Evolutionary conservation across 1,140 invertebrate genomes (phyloP).

Genomic region (Lutraria rhynchaena): DNA sequence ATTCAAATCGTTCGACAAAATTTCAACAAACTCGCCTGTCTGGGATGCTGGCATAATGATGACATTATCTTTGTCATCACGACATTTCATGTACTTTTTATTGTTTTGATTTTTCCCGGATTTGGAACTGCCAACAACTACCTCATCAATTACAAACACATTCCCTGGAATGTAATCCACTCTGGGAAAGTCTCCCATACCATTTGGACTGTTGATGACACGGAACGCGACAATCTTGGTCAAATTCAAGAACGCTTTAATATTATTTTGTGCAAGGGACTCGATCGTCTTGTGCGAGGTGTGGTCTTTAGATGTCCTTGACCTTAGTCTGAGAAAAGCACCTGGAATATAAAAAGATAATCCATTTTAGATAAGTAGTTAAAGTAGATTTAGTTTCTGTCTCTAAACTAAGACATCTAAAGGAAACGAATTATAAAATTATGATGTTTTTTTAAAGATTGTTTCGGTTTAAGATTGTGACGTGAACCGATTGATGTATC

Average conservation of each 20-base stretch:
- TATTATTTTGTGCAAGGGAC: constrained; percentile 45
- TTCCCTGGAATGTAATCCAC: constrained; percentile 64
- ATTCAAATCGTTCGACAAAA: constrained; percentile 56
- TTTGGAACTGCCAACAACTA: constrained; percentile 56
- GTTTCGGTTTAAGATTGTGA: too few relatives aligned
- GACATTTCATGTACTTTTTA: constrained; percentile 61
- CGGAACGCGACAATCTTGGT: constrained; percentile 59
- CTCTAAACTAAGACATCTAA: too few relatives aligned
- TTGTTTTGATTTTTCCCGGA: constrained; percentile 45
- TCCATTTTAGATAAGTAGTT: too few relatives aligned
- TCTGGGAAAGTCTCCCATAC: constrained; percentile 49
- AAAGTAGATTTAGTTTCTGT: too few relatives aligned
- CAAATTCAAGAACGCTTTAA: constrained; percentile 63
- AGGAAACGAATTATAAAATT: too few relatives aligned
- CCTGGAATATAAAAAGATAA: constrained; percentile 56
- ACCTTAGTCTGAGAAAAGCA: constrained; percentile 57
- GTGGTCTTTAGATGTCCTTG: constrained; percentile 62
- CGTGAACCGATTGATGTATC: too few relatives aligned
- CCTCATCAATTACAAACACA: constrained; percentile 60
- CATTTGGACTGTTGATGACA: constrained; percentile 43
- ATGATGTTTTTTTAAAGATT: too few relatives aligned
- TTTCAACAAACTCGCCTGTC: constrained; percentile 61
- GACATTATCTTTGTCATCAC: constrained; percentile 61
- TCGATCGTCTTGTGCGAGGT: constrained; percentile 50
- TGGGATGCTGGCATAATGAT: constrained; percentile 45